Conservation (phyloP, 2,113 vertebrate species). For the Thamnophis sirtalis region DNA sequence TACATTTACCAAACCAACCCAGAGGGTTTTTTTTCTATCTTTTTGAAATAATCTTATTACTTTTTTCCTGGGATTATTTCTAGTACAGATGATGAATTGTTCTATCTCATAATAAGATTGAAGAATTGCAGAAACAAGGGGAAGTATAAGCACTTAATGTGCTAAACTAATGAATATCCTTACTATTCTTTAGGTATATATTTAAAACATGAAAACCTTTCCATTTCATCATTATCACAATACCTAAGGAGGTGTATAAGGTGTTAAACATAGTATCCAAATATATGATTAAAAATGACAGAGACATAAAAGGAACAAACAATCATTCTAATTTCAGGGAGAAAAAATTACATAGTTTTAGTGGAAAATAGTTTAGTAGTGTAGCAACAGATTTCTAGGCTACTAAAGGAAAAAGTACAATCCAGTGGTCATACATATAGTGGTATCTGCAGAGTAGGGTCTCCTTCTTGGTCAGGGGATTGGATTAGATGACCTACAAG, state of each 20-base stretch:
- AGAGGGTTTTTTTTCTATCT: not conserved
- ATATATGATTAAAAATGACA: not conserved
- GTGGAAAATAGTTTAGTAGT: not conserved
- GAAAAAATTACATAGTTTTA: not conserved
- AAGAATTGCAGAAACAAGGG: not conserved
- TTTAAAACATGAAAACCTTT: not conserved
- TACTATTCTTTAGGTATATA: not conserved
- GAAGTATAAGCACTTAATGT: not conserved
- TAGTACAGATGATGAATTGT: not conserved
- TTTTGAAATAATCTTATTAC: not conserved
- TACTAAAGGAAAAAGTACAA: not conserved
- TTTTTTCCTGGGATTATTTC: not conserved
- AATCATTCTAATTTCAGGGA: not conserved
- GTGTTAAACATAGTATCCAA: not conserved
- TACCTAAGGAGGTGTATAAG: not conserved
- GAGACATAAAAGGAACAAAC: not conserved
- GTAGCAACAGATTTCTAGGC: not conserved
- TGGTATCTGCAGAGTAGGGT: not conserved
- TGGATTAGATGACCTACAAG: too few relatives aligned
- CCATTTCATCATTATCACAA: not conserved
- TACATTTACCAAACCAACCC: not conserved
- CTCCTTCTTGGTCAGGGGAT: too few relatives aligned
- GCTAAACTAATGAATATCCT: not conserved
- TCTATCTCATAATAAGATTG: not conserved
- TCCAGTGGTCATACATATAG: not conserved